These are phyloP conservation scores for Craterocephalus amniculus DNA, from an alignment of 2,797 vertebrate species.

Conservation along the genomic window DNA sequence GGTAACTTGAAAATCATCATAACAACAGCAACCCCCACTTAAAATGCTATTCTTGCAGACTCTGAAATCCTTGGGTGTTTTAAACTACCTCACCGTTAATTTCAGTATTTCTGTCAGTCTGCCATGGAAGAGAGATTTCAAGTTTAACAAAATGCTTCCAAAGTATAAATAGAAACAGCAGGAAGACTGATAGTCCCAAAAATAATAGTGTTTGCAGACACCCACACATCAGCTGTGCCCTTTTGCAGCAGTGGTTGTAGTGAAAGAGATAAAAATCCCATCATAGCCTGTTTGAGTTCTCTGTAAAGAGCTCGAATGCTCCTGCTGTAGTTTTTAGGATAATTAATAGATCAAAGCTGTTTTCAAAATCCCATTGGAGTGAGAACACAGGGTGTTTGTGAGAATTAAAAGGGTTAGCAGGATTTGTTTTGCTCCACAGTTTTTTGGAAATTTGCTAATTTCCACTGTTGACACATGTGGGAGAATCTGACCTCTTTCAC, in stretches of 20 bases:
- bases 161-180: constrained; percentile 67
- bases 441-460: constrained; percentile 48
- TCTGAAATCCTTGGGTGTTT: constrained; percentile 7
- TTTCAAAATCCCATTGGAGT: constrained; percentile 10
- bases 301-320: constrained; percentile 22
- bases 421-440: constrained; percentile 30
- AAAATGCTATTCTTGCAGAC: constrained; percentile 14
- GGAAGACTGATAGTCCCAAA: constrained; percentile 49
- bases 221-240: constrained; percentile 61
- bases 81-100: constrained; percentile 18
- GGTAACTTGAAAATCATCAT: constrained; percentile 59
- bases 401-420: constrained; percentile 6
- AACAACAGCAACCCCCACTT: constrained; percentile 47
- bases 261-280: constrained; percentile 38
- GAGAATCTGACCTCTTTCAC: constrained; percentile 67
- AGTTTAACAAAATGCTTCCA: constrained; percentile 48
- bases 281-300: constrained; percentile 28
- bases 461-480: constrained; percentile 52
- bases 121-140: constrained; percentile 7
- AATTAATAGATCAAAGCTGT: constrained; percentile 22
- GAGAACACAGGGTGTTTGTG: constrained; percentile 12
- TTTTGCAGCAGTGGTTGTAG: constrained; percentile 31
- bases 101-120: not conserved
- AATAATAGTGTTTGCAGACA: constrained; percentile 49
- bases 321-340: constrained; percentile 14